Evolutionary conservation across 2,113 vertebrate genomes (phyloP).

Genomic region (Acanthisitta chloris): DNA sequence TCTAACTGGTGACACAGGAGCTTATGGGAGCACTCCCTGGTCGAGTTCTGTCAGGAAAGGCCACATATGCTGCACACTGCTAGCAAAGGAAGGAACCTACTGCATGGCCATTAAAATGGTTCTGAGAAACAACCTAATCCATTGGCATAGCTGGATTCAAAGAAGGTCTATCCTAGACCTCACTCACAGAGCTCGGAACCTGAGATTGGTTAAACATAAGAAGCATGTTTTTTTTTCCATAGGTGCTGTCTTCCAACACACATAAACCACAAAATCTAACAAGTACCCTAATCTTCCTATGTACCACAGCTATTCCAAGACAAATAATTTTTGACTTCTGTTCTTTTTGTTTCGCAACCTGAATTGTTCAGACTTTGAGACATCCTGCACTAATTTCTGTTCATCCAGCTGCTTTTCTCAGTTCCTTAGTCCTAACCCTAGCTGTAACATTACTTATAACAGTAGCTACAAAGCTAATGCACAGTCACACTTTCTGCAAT

Average conservation of each 20-base stretch:
- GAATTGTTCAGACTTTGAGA: neutral
- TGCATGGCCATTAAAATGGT: neutral
- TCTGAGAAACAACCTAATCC: neutral
- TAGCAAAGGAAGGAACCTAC: neutral
- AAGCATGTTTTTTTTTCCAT: neutral
- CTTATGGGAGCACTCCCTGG: neutral
- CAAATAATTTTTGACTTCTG: neutral
- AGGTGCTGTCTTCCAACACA: neutral
- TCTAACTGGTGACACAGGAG: neutral
- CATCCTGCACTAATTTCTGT: neutral
- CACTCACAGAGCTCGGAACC: neutral
- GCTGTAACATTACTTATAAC: neutral
- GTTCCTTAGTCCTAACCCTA: neutral
- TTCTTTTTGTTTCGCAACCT: neutral
- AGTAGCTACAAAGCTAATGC: neutral
- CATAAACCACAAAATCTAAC: neutral
- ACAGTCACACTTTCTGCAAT: neutral
- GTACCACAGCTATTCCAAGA: neutral
- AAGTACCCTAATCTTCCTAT: neutral
- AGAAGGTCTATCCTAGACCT: neutral
- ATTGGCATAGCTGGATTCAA: neutral
- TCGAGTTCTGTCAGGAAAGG: neutral
- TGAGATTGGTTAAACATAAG: neutral
- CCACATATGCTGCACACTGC: neutral
- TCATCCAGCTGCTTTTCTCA: neutral